These are phyloP conservation scores for Monoplex corrugatus DNA, from an alignment of 2,888 invertebrate species.

Conservation along the genomic window DNA sequence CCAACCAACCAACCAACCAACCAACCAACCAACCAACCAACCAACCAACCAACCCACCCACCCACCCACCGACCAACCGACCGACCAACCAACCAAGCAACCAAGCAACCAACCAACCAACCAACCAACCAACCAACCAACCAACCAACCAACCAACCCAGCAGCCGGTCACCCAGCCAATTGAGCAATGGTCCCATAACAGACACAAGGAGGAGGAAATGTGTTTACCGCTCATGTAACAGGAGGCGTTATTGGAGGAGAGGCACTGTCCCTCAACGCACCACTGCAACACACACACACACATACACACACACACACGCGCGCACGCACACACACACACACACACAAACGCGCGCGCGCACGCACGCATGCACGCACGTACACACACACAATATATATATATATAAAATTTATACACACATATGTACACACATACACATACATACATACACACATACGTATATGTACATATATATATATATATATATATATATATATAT, in stretches of 20 bases:
- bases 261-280: constrained; percentile 2
- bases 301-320: constrained; percentile 4
- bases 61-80: no score
- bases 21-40: no score
- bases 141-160: no score
- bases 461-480: no score
- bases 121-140: no score
- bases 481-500: background rate
- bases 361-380: background rate
- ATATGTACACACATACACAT: background rate
- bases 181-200: no score
- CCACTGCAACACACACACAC: constrained; percentile 16
- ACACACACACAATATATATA: background rate
- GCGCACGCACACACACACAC: constrained; percentile 19
- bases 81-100: no score
- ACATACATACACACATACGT: background rate
- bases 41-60: no score
- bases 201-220: no score
- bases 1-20: no score
- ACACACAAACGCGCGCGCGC: background rate
- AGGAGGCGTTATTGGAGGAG: background rate
- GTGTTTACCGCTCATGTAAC: constrained; percentile 30
- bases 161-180: no score
- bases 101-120: no score
- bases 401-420: background rate